A percentile compares a stretch with the other conserved stretches of the same genome.
These are phyloP conservation scores for Dasyornis broadbenti DNA, from an alignment of 2,113 vertebrate species.

Conservation along the genomic window DNA sequence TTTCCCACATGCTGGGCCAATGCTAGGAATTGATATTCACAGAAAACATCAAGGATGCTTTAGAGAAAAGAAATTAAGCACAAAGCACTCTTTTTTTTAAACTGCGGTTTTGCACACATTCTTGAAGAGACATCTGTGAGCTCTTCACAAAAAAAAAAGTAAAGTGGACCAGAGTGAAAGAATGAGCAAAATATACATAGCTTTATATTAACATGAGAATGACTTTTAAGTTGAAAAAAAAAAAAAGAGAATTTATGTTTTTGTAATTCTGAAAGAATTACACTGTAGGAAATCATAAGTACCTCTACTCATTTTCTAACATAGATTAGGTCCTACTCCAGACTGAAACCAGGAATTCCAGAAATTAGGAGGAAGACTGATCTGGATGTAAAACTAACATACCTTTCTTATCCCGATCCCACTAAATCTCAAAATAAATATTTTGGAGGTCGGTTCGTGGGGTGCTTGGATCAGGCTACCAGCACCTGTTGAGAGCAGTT, in stretches of 20 bases:
- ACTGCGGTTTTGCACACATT: background rate
- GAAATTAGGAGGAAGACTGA: background rate
- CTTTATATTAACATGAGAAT: background rate
- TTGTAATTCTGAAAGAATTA: background rate
- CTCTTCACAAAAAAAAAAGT: background rate
- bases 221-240: background rate
- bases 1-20: background rate
- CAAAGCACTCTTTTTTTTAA: background rate
- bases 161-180: background rate
- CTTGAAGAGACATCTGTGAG: background rate
- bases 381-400: background rate
- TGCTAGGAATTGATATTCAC: background rate
- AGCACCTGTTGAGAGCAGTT: background rate
- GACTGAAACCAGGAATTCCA: background rate
- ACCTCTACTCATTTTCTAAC: background rate
- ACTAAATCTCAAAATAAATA: background rate
- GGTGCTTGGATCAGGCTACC: background rate
- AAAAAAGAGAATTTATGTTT: background rate
- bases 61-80: background rate
- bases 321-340: background rate
- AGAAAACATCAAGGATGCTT: background rate
- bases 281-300: background rate
- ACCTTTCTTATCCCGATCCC: rapidly evolving
- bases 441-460: background rate
- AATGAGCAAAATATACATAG: background rate